Conservation (phyloP, 2,888 invertebrate genomes). For the Nomada goodeniana region DNA sequence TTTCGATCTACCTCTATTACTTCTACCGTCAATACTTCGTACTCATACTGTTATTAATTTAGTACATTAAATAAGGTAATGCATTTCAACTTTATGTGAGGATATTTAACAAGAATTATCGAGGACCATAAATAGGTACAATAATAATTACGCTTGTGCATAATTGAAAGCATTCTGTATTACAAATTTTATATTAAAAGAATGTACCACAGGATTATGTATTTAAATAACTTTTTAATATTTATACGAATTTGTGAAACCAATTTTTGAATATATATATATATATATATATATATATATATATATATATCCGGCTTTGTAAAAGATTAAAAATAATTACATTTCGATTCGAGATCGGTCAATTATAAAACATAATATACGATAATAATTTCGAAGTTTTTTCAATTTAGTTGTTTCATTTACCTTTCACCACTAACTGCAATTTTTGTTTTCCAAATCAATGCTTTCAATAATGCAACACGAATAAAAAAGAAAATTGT, state of each 20-base stretch:
- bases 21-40: slow-evolving; percentile 43
- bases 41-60: slow-evolving; percentile 1
- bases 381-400: background rate
- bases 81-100: slow-evolving; percentile 20
- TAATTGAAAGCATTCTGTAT: slow-evolving; percentile 61
- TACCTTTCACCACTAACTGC: slow-evolving; percentile 74
- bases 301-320: background rate
- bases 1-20: slow-evolving; percentile 42
- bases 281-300: background rate
- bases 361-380: background rate
- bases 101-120: slow-evolving; percentile 8
- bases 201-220: background rate
- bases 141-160: slow-evolving; percentile 50
- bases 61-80: slow-evolving; percentile 12
- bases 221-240: background rate
- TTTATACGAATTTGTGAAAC: background rate
- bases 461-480: slow-evolving; percentile 63
- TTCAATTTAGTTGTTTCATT: background rate
- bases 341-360: background rate
- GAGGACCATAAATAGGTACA: slow-evolving; percentile 23
- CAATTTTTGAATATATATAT: background rate
- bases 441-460: slow-evolving; percentile 55
- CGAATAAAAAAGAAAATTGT: background rate
- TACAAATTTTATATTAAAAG: slow-evolving; percentile 17
- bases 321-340: background rate